phyloP scores from a whole-genome alignment of 2,888 invertebrate genomes.

The Tanypteryx hageni region DNA sequence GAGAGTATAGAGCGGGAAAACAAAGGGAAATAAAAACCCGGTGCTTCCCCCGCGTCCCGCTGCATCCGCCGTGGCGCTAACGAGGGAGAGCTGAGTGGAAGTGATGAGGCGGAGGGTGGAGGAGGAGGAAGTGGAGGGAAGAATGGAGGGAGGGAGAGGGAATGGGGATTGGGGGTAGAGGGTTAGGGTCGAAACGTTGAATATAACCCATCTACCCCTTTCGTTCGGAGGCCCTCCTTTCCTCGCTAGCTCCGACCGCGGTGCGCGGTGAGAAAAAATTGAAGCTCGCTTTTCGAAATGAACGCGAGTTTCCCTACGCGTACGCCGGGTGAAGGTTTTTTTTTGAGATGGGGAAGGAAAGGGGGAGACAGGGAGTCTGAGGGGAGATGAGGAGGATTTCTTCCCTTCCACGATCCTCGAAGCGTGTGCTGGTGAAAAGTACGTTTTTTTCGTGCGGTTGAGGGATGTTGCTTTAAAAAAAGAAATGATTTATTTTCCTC shows the following conservation, averaged over 20 bases:
- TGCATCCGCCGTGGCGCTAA: slow-evolving; percentile 37
- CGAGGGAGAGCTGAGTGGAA: slow-evolving; percentile 25
- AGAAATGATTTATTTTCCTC: too few relatives aligned
- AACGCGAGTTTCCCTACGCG: neutral
- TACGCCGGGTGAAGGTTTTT: neutral
- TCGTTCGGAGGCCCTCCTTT: neutral
- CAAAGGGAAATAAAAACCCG: neutral
- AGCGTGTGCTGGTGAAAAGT: too few relatives aligned
- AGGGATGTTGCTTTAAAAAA: too few relatives aligned
- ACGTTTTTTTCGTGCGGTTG: too few relatives aligned
- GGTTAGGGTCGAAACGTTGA: slow-evolving; percentile 17
- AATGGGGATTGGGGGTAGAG: neutral
- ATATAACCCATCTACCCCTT: neutral
- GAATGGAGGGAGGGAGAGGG: neutral
- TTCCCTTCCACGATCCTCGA: neutral
- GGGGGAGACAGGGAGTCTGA: too few relatives aligned
- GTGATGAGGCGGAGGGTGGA: neutral
- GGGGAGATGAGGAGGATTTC: neutral
- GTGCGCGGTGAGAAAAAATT: neutral
- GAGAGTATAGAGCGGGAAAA: neutral
- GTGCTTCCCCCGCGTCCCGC: slow-evolving; percentile 28
- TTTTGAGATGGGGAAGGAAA: too few relatives aligned
- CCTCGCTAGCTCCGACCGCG: too few relatives aligned
- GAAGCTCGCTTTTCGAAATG: neutral
- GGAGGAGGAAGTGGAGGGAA: neutral